Evolutionary conservation across 1,140 invertebrate genomes (phyloP).

Genomic region (Antheraea pernyi): DNA sequence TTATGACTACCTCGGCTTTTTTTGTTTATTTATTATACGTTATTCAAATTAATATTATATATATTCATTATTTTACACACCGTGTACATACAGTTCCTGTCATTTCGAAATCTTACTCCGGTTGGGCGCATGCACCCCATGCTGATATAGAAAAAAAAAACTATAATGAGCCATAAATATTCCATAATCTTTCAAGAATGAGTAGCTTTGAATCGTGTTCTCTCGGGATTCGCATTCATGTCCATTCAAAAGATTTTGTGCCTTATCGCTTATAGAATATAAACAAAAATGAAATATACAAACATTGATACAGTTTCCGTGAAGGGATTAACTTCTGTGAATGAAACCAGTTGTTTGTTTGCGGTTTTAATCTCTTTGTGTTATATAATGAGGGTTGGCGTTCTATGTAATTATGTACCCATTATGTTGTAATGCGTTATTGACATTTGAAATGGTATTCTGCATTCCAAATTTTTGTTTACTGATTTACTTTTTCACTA

Average conservation of each 20-base stretch:
- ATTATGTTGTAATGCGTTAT: background rate
- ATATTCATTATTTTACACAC: slow-evolving; percentile 14
- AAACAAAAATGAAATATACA: slow-evolving; percentile 2
- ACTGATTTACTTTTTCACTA: background rate
- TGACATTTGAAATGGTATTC: background rate
- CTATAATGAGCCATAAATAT: slow-evolving; percentile 59
- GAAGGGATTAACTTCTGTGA: slow-evolving; percentile 19
- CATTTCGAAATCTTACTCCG: slow-evolving; percentile 35
- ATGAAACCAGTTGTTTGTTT: slow-evolving; percentile 20
- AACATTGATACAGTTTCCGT: slow-evolving; percentile 6
- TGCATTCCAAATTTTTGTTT: background rate
- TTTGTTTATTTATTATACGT: too few relatives aligned
- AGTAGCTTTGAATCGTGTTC: slow-evolving; percentile 36
- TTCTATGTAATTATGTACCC: background rate
- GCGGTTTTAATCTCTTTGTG: slow-evolving; percentile 10
- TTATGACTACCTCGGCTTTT: too few relatives aligned
- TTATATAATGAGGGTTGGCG: background rate
- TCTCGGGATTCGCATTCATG: background rate
- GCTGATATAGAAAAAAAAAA: slow-evolving; percentile 38
- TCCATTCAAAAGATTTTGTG: slow-evolving; percentile 8
- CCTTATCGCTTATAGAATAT: slow-evolving; percentile 1
- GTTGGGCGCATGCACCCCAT: slow-evolving; percentile 27
- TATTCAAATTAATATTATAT: too few relatives aligned
- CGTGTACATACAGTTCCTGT: slow-evolving; percentile 34
- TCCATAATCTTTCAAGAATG: slow-evolving; percentile 51